Evolutionary conservation across 1,140 invertebrate species (phyloP), one percentile per base, ranked within the genome.

Genomic region (Stegodyphus mimosarum): DNA sequence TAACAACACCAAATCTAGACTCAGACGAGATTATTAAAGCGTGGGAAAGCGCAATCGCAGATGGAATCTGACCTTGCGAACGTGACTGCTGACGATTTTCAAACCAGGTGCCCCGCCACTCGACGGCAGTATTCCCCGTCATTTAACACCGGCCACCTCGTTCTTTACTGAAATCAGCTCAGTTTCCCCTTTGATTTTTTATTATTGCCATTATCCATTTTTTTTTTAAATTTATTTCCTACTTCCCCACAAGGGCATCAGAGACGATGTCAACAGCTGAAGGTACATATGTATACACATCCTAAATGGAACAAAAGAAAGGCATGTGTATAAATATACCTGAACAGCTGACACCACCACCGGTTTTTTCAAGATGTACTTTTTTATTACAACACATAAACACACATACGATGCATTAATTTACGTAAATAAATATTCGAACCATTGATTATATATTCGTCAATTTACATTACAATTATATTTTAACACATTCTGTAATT

Each of bases 31-130:
- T 33, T 33, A 33, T 49, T 33, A 49, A n/a, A 48, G 33, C 74
- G 74, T 76, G 74, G 74, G 74, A 76, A 76, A 76, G 64, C 10
- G 7, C 11, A n/a, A 48, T 49, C 51, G 53, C 55, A 63, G 55
- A 64, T 64, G 74, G 64, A 64, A 76, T 76, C 48, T 64, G 60
- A 76, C 74, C 74, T 76, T 76, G 74, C 60, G 51, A 53, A 64
- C 74, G 48, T 64, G 48, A 64, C 74, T 64, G 33, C 74, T n/a
- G 74, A 76, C 60, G 74, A 9, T 76, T 48, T 17, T 17, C 49
- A 33, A 64, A 50, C 74, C 74, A 76, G 74, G 74, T 76, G 74
- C 74, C 74, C 55, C 48, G 15, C 72, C 49, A 17, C 70, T 51
- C 50, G 17, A n/a, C 70, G 60, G 4, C n/a, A 67, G 48, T 15